Conservation (phyloP, 2,888 invertebrate genomes). For the Protonemura montana region DNA sequence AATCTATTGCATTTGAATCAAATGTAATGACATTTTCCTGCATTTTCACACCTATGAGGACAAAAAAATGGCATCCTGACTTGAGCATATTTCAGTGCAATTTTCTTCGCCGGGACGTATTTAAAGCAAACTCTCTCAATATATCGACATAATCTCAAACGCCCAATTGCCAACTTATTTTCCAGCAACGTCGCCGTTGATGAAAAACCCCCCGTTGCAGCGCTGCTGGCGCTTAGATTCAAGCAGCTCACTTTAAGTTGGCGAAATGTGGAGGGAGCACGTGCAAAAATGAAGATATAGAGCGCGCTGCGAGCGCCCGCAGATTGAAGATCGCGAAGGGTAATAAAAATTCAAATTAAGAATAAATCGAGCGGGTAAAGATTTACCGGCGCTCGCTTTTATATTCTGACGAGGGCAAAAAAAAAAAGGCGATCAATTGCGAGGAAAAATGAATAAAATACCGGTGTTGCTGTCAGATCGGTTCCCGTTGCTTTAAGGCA, state of each 20-base stretch:
- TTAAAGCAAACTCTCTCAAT: too few relatives aligned
- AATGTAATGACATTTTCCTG: too few relatives aligned
- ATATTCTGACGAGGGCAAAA: background rate
- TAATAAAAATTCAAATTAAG: constrained; percentile 7
- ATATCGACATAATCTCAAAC: too few relatives aligned
- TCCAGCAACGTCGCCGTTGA: too few relatives aligned
- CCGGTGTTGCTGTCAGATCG: background rate
- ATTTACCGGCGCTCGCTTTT: background rate
- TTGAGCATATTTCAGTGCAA: too few relatives aligned
- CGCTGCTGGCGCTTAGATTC: background rate
- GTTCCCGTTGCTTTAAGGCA: background rate
- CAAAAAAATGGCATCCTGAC: too few relatives aligned
- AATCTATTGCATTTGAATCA: too few relatives aligned
- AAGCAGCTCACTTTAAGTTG: background rate
- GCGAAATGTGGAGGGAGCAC: background rate
- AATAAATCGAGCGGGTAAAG: background rate
- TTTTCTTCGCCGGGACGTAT: too few relatives aligned
- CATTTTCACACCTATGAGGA: too few relatives aligned
- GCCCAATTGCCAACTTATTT: too few relatives aligned
- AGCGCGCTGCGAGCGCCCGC: background rate
- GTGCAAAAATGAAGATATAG: background rate
- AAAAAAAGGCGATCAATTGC: background rate
- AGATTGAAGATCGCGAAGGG: background rate
- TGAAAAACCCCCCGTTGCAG: too few relatives aligned
- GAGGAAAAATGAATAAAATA: background rate